A percentile compares a stretch with the other conserved stretches of the same genome.
phyloP scores from a whole-genome alignment of 1,140 invertebrate species.

The Drosophila repletoides region DNA sequence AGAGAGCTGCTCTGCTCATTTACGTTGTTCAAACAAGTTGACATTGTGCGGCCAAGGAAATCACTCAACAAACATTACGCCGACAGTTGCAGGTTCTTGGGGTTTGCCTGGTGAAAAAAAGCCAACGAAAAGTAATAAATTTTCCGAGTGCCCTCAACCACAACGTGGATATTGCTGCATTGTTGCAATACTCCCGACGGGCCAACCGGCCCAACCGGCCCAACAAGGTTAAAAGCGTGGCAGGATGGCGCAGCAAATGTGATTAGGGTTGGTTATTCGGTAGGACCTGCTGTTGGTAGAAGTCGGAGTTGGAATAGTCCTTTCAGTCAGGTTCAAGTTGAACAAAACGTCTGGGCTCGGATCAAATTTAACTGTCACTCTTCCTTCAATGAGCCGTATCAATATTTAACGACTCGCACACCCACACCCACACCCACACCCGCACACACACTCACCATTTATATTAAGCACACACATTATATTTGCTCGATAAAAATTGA shows the following conservation, averaged over 20 bases:
- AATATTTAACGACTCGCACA: conserved; percentile 59
- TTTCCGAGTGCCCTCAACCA: conserved; percentile 42
- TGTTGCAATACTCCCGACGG: conserved; percentile 36
- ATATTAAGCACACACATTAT: conserved; percentile 50
- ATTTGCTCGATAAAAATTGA: conserved; percentile 68
- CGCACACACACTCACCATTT: conserved; percentile 41
- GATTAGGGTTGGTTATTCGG: conserved; percentile 45
- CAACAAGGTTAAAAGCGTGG: conserved; percentile 40
- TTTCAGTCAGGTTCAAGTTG: not conserved
- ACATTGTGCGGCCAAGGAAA: conserved; percentile 51
- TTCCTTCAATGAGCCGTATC: conserved; percentile 63
- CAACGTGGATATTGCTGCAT: conserved; percentile 36
- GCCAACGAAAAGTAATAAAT: conserved; percentile 57
- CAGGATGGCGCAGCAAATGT: conserved; percentile 27
- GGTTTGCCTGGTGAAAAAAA: not conserved
- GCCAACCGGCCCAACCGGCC: not conserved
- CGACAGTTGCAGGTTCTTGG: conserved; percentile 10
- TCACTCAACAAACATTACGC: conserved; percentile 58
- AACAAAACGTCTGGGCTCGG: conserved; percentile 12
- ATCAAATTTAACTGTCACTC: conserved; percentile 45
- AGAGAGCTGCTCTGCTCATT: conserved; percentile 34
- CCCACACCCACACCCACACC: conserved; percentile 23
- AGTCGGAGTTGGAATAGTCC: not conserved
- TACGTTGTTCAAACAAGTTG: conserved; percentile 44
- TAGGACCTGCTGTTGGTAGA: not conserved